Evolutionary conservation across 2,113 vertebrate species (phyloP), one percentile per base, ranked within the genome.

Genomic region (Hemiprocne comata): DNA sequence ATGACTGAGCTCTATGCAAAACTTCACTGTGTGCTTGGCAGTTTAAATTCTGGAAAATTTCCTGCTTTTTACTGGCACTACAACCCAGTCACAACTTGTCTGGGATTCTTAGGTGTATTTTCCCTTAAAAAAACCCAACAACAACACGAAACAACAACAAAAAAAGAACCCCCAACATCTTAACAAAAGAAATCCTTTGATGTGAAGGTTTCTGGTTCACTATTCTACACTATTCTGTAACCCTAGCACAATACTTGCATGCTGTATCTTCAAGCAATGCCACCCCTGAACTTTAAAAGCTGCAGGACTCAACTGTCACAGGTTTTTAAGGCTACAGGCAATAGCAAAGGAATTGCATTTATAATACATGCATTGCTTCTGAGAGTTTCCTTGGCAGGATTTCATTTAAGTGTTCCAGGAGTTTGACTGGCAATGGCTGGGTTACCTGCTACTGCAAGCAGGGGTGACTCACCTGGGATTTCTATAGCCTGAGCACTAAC

Each of bases 401-500:
- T 74, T 73, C 54, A 64, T 83, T 92, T 57, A 80, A 65, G 50
- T 18, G 67, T 84, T 95, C 51, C 3, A 14, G 40, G 60, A 82
- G 74, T 42, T 78, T 92, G 76, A 94, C 12, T 95, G 93, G 90
- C 66, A 77, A 54, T 31, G 79, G 75, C 78, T 67, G 78, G 44
- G 57, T 91, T 96, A 91, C 94, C 79, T 94, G 91, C 89, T 90
- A 33, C 75, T 86, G 69, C 95, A 92, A 66, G 79, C 86, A 75
- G 64, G 18, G 48, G 50, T 96, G 94, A 96, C 81, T 96, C 89
- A 97, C 91, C 66, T 66, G 86, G 80, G 57, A 89, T 94, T 96
- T 95, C 91, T 96, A 72, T 90, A 93, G 90, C 85, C 83, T 69
- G 62, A 85, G 44, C 61, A 13, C 87, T 96, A 84, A 96, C 90